Evolutionary conservation across 2,888 invertebrate genomes (phyloP), one percentile per base, ranked within the genome.

Genomic region (Spatulosminthurus flaviceps): DNA sequence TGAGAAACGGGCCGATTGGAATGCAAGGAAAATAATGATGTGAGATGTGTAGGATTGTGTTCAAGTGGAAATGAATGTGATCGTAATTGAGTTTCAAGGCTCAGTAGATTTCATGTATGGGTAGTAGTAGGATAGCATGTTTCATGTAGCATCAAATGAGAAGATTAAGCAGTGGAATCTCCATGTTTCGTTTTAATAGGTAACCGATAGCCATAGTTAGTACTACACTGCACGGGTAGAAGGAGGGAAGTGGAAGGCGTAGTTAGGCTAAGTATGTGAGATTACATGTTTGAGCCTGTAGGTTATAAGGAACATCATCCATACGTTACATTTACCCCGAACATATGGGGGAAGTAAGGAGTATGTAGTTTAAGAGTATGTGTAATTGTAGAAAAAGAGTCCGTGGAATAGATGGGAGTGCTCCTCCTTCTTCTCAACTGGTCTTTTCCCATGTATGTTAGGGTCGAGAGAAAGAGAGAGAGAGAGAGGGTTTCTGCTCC

Each of bases 41-140:
- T 67, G 67, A 64, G 64, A 34, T 75, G 41, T 41, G 64, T 75
- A 16, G 75, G 66, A 75, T 75, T 64, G 75, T 61, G 34, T 61
- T 75, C 64, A 28, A 64, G 64, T 75, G 75, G 66, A 76, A 76
- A 76, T 76, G 42, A 76, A 76, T 76, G 76, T 76, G 76, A 42
- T 76, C 76, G 66, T 69, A 66, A 76, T 76, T 67, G 76, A 66
- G 67, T 76, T 76, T 76, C 29, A 67, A 67, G 76, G 67, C 69
- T 76, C 43, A 76, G 42, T 42, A 61, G 60, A 61, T 73, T 73
- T 60, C 60, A 71, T 71, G 42, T 71, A 71, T 42, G 61, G 61
- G 24, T 11, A 51, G n/a, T 51, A 51, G 19, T 19, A 51, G 7
- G 9, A 42, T 71, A 51, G 60, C 51, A 29, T 60, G 28, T 60